These are phyloP conservation scores for Geococcyx californianus DNA, from an alignment of 2,113 vertebrate species.

Conservation along the genomic window DNA sequence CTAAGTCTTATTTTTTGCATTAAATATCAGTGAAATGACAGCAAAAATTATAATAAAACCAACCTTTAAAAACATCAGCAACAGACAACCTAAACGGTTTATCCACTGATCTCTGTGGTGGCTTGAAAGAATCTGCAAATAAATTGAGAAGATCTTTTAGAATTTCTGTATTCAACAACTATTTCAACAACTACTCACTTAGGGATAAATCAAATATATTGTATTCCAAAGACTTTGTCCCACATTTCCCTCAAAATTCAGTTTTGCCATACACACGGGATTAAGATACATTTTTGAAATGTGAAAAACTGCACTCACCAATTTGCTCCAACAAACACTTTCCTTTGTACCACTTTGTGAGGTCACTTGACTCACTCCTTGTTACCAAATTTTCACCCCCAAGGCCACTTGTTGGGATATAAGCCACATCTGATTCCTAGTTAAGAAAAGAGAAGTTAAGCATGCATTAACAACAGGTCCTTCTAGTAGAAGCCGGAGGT, in stretches of 20 bases:
- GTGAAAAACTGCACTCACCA: conserved; percentile 74
- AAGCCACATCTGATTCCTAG: conserved; percentile 94
- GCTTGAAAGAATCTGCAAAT: conserved; percentile 88
- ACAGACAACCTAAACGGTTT: conserved; percentile 95
- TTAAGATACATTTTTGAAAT: neutral
- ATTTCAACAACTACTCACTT: neutral
- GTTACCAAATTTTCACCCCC: conserved; percentile 92
- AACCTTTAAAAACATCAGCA: conserved; percentile 98
- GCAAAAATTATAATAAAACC: conserved; percentile 7
- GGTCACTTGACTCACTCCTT: conserved; percentile 80
- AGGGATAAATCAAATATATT: neutral
- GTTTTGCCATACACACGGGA: neutral
- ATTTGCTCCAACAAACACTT: conserved; percentile 93
- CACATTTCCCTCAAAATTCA: neutral
- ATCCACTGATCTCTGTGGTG: conserved; percentile 90
- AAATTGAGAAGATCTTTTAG: neutral
- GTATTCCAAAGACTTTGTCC: neutral
- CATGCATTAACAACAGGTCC: neutral
- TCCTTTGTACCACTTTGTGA: conserved; percentile 92
- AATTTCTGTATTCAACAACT: neutral
- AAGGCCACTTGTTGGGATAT: conserved; percentile 94
- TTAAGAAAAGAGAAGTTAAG: conserved; percentile 32
- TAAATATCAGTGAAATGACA: neutral
- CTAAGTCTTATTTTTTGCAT: neutral
- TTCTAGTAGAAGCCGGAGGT: neutral